Base-by-base conservation (phyloP, 2,888 invertebrate genomes). In the Cheilosia pagana region DNA sequence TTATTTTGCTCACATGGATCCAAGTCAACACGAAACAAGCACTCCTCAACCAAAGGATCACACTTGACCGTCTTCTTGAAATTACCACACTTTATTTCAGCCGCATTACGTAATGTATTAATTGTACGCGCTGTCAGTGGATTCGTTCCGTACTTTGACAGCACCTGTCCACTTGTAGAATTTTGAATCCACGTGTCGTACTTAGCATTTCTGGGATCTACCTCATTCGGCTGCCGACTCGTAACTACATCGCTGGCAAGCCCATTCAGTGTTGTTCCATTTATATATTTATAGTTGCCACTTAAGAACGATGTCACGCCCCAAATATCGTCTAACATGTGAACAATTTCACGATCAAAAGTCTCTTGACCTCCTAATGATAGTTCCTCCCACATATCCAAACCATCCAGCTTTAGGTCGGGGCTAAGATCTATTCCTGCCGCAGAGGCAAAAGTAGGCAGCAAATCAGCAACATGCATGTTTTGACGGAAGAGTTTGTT, bases 391-490 rank as follows among this genome's bases (percentile, higher is more conserved):
- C 95, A 96, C 88, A 95, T 93, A 89, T 95, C 94, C 7, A 95
- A 90, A 14, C 96, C 95, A 87, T 96, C 95, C 5, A 95, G 43
- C 0, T 68, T 21, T 1, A 95, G 41, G 0, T 78, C 23, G 0
- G 78, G 35, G 1, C 87, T 25, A 10, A 91, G 59, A 16, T 87
- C 35, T 28, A 91, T 89, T n/a, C 88, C 88, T 0, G 91, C 90
- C 0, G 90, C 90, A 14, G 87, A 87, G 0, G 90, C 90, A 95
- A 92, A 91, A 0, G 98, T 97, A 0, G 98, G 97, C 45, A 97
- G 90, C 95, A 96, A 96, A 90, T 98, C 98, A 4, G 94, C 94
- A 12, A 97, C 94, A 89, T 97, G 97, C 89, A 97, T 94, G 62
- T 96, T 92, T 60, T 94, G 93, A 21, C 93, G 91, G 10, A 93